These are phyloP conservation scores for Barypeithes pellucidus DNA, from an alignment of 2,888 invertebrate genomes.

Conservation along the genomic window DNA sequence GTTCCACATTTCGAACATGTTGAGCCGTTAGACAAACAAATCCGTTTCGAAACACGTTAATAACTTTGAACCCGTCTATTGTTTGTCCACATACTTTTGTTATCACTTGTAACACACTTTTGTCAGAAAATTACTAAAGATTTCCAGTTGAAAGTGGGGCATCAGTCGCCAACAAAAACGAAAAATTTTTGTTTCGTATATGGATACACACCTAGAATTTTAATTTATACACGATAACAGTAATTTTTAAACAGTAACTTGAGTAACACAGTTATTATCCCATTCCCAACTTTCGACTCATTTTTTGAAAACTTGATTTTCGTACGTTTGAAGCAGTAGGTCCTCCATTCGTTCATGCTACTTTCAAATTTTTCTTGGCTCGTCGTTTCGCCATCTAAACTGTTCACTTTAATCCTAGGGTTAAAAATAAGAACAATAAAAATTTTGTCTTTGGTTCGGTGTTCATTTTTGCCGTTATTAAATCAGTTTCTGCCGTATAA, in stretches of 20 bases:
- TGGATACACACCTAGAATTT: slow-evolving; percentile 32
- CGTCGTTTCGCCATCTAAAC: slow-evolving; percentile 55
- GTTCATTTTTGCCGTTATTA: slow-evolving; percentile 16
- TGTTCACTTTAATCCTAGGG: slow-evolving; percentile 17
- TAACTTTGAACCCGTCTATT: slow-evolving; percentile 30
- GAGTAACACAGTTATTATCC: slow-evolving; percentile 54
- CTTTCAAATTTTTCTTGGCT: slow-evolving; percentile 44
- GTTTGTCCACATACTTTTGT: slow-evolving; percentile 38
- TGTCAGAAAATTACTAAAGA: slow-evolving; percentile 25
- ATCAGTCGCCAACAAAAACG: slow-evolving; percentile 25
- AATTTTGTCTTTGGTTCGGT: not conserved
- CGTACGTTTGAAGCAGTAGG: slow-evolving; percentile 70
- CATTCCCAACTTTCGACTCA: slow-evolving; percentile 62
- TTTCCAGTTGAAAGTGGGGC: slow-evolving; percentile 23
- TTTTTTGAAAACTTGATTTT: slow-evolving; percentile 67
- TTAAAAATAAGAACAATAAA: not conserved
- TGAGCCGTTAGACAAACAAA: slow-evolving; percentile 60
- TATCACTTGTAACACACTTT: slow-evolving; percentile 29
- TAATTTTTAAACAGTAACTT: not conserved
- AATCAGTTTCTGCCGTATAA: slow-evolving; percentile 13
- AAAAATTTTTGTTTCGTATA: slow-evolving; percentile 23
- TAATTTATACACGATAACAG: slow-evolving; percentile 17
- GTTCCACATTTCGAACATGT: slow-evolving; percentile 90
- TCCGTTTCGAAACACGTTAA: slow-evolving; percentile 15
- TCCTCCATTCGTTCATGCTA: slow-evolving; percentile 71